Evolutionary conservation across 2,888 invertebrate genomes (phyloP).

Genomic region (Lasiommata megera): DNA sequence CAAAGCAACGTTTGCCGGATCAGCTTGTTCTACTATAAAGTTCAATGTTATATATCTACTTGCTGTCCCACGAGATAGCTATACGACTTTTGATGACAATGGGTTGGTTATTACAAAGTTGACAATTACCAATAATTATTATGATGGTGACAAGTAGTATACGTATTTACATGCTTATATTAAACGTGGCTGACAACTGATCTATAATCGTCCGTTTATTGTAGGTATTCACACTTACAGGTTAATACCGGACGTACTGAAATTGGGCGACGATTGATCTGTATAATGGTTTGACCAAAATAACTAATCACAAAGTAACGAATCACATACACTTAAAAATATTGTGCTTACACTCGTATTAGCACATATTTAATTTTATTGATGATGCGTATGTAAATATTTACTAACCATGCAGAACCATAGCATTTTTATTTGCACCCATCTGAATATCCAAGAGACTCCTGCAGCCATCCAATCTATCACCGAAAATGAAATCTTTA

Average conservation of each 20-base stretch:
- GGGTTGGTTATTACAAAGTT: neutral
- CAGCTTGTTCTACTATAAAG: too few species aligned
- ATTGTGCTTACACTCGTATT: too few species aligned
- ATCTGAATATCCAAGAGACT: neutral
- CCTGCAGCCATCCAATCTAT: too few species aligned
- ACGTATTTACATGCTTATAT: conserved; percentile 5
- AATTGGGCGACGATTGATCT: neutral
- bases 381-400: too few species aligned
- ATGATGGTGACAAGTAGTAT: conserved; percentile 5
- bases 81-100: too few species aligned
- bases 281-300: conserved; percentile 9
- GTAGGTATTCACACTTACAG: conserved; percentile 16
- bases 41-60: too few species aligned
- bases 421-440: neutral
- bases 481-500: too few species aligned
- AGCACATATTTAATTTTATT: too few species aligned
- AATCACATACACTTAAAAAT: neutral
- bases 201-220: conserved; percentile 13
- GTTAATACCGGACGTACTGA: conserved; percentile 19
- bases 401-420: too few species aligned
- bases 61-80: too few species aligned
- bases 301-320: conserved; percentile 7
- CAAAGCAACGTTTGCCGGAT: too few species aligned
- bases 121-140: neutral
- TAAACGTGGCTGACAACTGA: conserved; percentile 31